Percentiles rank a stretch among this genome's conserved stretches.
Evolutionary conservation across 2,888 invertebrate species (phyloP).

Genomic region (Shargacucullia verbasci): DNA sequence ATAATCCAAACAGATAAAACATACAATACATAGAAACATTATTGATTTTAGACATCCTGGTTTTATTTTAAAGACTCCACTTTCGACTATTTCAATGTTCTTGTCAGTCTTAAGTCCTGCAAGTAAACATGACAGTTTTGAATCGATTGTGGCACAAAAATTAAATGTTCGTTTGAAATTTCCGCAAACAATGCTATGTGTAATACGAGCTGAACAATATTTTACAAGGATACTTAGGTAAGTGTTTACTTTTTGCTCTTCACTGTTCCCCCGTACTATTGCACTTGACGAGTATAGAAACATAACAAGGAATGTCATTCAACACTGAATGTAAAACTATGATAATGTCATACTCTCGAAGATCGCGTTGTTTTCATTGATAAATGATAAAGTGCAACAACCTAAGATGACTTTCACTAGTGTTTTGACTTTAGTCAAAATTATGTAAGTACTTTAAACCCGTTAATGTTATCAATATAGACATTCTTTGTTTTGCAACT

Average conservation of each 20-base stretch:
- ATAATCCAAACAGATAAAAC: constrained; percentile 44
- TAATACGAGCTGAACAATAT: constrained; percentile 46
- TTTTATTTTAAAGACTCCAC: constrained; percentile 67
- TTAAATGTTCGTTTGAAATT: constrained; percentile 52
- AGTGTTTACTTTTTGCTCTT: constrained; percentile 38
- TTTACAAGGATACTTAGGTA: constrained; percentile 39
- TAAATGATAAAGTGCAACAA: constrained; percentile 19
- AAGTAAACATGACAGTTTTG: constrained; percentile 62
- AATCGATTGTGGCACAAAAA: constrained; percentile 61
- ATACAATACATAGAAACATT: constrained; percentile 31
- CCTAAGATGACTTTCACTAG: constrained; percentile 18
- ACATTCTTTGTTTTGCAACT: constrained; percentile 50
- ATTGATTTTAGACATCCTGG: constrained; percentile 74
- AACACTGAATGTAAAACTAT: constrained; percentile 24
- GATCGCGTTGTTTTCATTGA: constrained; percentile 1
- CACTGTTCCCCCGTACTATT: constrained; percentile 40
- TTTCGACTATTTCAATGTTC: constrained; percentile 71
- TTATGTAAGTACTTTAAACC: constrained; percentile 39
- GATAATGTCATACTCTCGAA: constrained; percentile 13
- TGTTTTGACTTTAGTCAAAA: constrained; percentile 21
- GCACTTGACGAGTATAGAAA: constrained; percentile 41
- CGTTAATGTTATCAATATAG: constrained; percentile 15
- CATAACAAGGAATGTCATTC: constrained; percentile 46
- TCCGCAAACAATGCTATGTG: constrained; percentile 55
- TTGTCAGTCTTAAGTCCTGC: constrained; percentile 83